Percentiles rank a stretch among this genome's conserved stretches.
Conservation (phyloP, 92 coral and sea anemone species). For the Hydrozoanthus gracilis region DNA sequence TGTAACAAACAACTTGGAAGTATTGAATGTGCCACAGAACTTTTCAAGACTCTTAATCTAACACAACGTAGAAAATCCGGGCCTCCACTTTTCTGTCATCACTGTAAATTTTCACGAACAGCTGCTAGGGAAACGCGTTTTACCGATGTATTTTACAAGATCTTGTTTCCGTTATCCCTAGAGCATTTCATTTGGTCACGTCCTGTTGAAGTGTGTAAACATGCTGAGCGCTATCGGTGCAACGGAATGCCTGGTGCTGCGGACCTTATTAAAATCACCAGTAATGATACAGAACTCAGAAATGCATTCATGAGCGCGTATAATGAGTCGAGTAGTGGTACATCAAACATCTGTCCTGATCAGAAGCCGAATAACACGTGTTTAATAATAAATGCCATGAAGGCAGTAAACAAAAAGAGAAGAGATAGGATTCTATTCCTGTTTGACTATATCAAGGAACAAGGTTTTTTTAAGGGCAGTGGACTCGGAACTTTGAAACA, state of each 20-base stretch:
- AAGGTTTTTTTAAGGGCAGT: slow-evolving; percentile 53
- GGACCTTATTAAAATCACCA: slow-evolving; percentile 9
- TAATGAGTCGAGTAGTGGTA: background rate
- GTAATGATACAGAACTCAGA: slow-evolving; percentile 21
- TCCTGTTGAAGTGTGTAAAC: slow-evolving; percentile 29
- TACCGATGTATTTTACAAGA: slow-evolving; percentile 26
- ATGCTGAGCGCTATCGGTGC: slow-evolving; percentile 32
- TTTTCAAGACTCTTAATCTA: background rate
- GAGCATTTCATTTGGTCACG: slow-evolving; percentile 49
- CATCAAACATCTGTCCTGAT: background rate
- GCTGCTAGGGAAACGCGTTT: slow-evolving; percentile 19
- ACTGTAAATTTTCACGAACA: background rate
- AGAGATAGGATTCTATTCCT: slow-evolving; percentile 32
- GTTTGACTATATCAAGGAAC: slow-evolving; percentile 40
- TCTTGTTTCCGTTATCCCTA: slow-evolving; percentile 27
- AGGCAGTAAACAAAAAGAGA: slow-evolving; percentile 23
- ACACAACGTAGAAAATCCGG: slow-evolving; percentile 2
- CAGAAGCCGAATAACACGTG: background rate
- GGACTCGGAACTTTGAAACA: slow-evolving; percentile 46
- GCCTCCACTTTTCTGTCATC: slow-evolving; percentile 39
- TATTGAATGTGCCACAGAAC: slow-evolving; percentile 28
- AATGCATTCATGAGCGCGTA: background rate
- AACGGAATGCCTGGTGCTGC: background rate
- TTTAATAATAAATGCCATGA: background rate
- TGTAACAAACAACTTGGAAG: slow-evolving; percentile 23